phyloP scores from a whole-genome alignment of 2,797 vertebrate species.

The Takifugu rubripes region DNA sequence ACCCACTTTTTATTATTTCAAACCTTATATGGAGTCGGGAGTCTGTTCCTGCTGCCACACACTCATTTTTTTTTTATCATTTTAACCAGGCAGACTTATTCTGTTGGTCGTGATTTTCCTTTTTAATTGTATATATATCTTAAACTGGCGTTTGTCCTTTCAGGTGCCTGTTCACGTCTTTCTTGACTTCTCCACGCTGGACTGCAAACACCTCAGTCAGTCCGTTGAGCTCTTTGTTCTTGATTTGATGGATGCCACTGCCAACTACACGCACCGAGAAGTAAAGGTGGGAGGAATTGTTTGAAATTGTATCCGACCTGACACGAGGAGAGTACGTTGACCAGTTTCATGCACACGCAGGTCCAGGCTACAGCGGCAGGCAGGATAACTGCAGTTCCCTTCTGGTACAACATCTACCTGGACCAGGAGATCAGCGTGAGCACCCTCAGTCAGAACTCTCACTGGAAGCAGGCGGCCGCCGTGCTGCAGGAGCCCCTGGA shows the following conservation, averaged over 20 bases:
- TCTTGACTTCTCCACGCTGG: slow-evolving; percentile 88
- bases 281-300: slow-evolving; percentile 78
- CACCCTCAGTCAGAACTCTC: slow-evolving; percentile 84
- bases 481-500: slow-evolving; percentile 85
- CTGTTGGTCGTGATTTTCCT: not conserved
- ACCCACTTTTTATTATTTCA: slow-evolving; percentile 5
- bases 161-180: slow-evolving; percentile 96
- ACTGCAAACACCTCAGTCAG: slow-evolving; percentile 84
- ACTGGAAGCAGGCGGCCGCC: slow-evolving; percentile 95
- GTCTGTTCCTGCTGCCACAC: not conserved
- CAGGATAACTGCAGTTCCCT: slow-evolving; percentile 88
- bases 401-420: slow-evolving; percentile 92
- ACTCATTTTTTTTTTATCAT: not conserved
- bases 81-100: too few species aligned
- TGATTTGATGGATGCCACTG: slow-evolving; percentile 86
- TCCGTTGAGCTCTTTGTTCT: slow-evolving; percentile 86
- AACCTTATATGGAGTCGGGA: not conserved
- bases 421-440: slow-evolving; percentile 83
- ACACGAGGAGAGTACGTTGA: too few species aligned
- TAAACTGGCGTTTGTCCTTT: not conserved
- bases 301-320: too few species aligned
- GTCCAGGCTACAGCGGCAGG: slow-evolving; percentile 80
- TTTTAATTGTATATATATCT: not conserved
- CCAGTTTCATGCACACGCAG: slow-evolving; percentile 55
- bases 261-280: slow-evolving; percentile 83